Evolutionary conservation across 2,113 vertebrate genomes (phyloP), one percentile per base, ranked within the genome.

Genomic region (Synchiropus splendidus): DNA sequence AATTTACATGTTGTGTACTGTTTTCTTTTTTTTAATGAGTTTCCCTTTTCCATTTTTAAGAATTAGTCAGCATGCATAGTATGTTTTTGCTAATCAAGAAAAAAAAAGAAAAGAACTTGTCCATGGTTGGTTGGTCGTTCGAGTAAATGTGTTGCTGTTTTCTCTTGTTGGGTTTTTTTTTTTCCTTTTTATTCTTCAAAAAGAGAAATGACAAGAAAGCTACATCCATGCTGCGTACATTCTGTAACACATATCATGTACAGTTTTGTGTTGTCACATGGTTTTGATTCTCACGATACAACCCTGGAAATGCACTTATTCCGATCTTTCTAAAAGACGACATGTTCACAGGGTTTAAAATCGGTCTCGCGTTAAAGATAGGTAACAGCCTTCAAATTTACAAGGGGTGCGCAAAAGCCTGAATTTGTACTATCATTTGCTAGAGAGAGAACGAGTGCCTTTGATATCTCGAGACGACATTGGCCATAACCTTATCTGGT

Each of bases 1-100:
- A 97, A 98, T 97, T 97, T 97, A 95, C 93, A 96, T 96, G 90
- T 94, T 89, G 92, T 96, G 89, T 96, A 94, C 89, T 86, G 93
- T 92, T 84, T 79, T 65, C 74, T 77, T 72, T 83, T 84, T 77
- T 27, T 27, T 27, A 27, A 27, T 83, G 57, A 76, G 75, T 72
- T 81, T 83, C 79, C 82, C 74, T 88, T 92, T 91, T 79, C 80
- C 77, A 84, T 75, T 85, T 81, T 85, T 83, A 86, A 86, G 79
- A 88, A 88, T 89, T 93, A 92, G 92, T 92, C 91, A 89, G 94
- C 93, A 98, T 97, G 92, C 93, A 92, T 92, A 90, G 89, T 96
- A 93, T 94, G 89, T 95, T 94, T 92, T 88, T 90, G 89, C 89
- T 91, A 90, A 89, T 90, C 91, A 85, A 90, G 79, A 87, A 72